These are phyloP conservation scores for Sebastes trivittatus DNA, from an alignment of 2,797 vertebrate species.

Conservation along the genomic window DNA sequence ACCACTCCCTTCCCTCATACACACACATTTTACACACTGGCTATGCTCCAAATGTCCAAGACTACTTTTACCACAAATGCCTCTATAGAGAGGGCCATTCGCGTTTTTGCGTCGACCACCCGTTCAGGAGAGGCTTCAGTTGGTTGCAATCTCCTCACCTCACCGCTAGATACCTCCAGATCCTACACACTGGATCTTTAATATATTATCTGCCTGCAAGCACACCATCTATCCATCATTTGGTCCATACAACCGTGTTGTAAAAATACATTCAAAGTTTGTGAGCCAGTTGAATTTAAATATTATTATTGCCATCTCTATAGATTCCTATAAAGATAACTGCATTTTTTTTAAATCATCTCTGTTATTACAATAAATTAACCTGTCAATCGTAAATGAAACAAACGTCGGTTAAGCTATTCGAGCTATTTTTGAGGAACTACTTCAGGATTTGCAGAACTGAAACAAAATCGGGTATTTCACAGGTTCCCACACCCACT, in stretches of 20 bases:
- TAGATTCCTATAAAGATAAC: background rate
- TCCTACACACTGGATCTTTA: no score
- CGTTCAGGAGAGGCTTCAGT: no score
- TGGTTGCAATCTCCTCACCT: no score
- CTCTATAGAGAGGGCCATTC: no score
- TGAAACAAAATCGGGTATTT: slow-evolving; percentile 52
- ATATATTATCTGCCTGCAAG: background rate
- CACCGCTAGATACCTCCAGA: no score
- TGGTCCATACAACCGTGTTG: background rate
- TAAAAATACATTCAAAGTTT: background rate
- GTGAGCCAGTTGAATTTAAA: background rate
- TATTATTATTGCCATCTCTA: background rate
- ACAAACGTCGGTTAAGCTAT: slow-evolving; percentile 8
- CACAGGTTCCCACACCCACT: slow-evolving; percentile 35
- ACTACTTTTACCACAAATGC: no score
- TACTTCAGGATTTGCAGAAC: slow-evolving; percentile 49
- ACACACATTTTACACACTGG: no score
- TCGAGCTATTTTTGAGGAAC: slow-evolving; percentile 41
- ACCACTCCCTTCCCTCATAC: no score
- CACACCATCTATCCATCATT: background rate
- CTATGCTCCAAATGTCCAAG: no score
- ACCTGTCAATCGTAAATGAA: background rate
- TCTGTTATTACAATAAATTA: background rate
- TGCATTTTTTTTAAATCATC: background rate
- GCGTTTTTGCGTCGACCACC: no score